These are phyloP conservation scores for Pachycephus smyrnensis DNA, from an alignment of 2,888 invertebrate genomes.

Conservation along the genomic window DNA sequence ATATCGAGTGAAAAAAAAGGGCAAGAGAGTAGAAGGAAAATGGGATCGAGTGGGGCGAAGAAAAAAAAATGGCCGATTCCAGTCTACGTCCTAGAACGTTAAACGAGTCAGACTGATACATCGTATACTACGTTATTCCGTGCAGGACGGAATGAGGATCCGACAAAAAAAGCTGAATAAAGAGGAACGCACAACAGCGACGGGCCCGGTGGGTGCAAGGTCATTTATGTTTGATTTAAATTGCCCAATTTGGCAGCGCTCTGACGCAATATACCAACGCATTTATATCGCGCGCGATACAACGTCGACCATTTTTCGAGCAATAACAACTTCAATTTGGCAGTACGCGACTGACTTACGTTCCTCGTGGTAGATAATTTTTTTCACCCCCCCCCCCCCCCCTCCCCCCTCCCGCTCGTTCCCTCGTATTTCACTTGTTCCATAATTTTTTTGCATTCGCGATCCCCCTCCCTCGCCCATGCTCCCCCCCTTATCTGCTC, in stretches of 20 bases:
- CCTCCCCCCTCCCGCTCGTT: conserved; percentile 3
- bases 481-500: too few species aligned
- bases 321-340: conserved; percentile 40
- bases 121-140: not conserved
- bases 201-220: conserved; percentile 22
- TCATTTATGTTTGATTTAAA: conserved; percentile 40
- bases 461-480: too few species aligned
- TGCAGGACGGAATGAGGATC: not conserved
- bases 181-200: not conserved
- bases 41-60: not conserved
- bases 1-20: not conserved
- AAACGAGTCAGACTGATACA: not conserved
- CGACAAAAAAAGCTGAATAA: not conserved
- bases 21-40: not conserved
- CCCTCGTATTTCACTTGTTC: conserved; percentile 8
- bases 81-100: not conserved
- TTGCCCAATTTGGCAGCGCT: conserved; percentile 43
- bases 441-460: too few species aligned
- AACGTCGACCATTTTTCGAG: conserved; percentile 27
- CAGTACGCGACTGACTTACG: conserved; percentile 35
- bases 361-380: conserved; percentile 10
- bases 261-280: conserved; percentile 26
- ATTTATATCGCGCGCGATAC: conserved; percentile 1
- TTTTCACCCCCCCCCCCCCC: not conserved
- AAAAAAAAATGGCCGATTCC: not conserved